Evolutionary conservation across 1,140 invertebrate genomes (phyloP), one percentile per base, ranked within the genome.

Genomic region (Limonius californicus): DNA sequence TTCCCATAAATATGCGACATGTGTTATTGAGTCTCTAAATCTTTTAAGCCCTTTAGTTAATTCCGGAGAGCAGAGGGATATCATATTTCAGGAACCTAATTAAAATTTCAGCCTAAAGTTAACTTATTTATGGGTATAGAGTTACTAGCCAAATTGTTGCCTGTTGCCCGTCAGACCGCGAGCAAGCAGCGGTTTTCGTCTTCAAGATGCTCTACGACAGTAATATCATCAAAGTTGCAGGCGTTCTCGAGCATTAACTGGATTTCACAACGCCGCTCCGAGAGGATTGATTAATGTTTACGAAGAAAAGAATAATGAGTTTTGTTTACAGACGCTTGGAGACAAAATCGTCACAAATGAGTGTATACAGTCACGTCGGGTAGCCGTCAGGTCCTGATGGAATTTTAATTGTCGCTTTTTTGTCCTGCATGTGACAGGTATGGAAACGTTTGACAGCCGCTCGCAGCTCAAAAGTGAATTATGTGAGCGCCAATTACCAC

Each of bases 171-270:
- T 50, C 45, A 16, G 45, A 50, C 45, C 45, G 45, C 45, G 20
- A 50, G 45, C 8, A 39, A 50, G 45, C n/a, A 50, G 16, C 45
- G 45, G 45, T 21, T 50, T 50, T 50, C 16, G 45, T 50, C 45
- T 50, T 50, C 16, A 50, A 50, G 45, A 50, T 50, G 16, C 45
- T 21, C 14, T 19, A 50, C 45, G 45, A 50, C 45, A 50, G 45
- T 50, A 50, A 50, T 50, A 50, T 50, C 45, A 50, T 50, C 45
- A 50, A 50, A 50, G 45, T 50, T 50, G 45, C 45, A 50, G 20
- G 45, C 45, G 20, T 50, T 50, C 45, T 50, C 45, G 45, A 21
- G 45, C 45, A 21, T 21, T 50, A 19, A 50, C 16, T 21, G 45
- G 45, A 50, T 50, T 21, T 50, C 45, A 50, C 16, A 50, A 50